phyloP scores from a whole-genome alignment of 2,113 vertebrate genomes.

The Octodon degus region DNA sequence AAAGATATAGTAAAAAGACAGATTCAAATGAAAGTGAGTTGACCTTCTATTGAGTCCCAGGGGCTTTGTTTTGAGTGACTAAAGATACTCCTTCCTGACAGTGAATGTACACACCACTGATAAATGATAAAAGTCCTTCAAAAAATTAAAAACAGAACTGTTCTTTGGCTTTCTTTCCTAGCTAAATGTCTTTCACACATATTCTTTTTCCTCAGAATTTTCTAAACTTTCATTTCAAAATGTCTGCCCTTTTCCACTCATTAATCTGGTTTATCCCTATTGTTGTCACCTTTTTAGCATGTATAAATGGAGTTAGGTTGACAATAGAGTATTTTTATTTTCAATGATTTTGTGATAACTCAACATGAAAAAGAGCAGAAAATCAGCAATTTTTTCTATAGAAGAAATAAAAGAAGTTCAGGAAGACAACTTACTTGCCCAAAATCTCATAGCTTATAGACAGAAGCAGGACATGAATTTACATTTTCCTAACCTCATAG shows the following conservation, averaged over 20 bases:
- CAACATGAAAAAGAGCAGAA: not conserved
- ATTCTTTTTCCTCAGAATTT: not conserved
- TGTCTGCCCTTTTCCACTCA: constrained; percentile 16
- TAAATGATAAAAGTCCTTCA: constrained; percentile 3
- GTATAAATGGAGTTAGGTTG: not conserved
- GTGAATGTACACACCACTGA: not conserved
- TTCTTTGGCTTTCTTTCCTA: constrained; percentile 12
- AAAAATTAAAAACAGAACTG: not conserved
- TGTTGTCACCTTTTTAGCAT: not conserved
- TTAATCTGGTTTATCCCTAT: not conserved
- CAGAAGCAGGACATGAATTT: not conserved
- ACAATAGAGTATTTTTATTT: constrained; percentile 4
- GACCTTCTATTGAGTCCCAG: not conserved
- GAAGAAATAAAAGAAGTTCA: not conserved
- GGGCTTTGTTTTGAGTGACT: not conserved
- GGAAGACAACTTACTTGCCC: not conserved
- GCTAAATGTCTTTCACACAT: not conserved
- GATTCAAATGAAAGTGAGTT: not conserved
- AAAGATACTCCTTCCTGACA: not conserved
- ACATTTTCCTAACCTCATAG: not conserved
- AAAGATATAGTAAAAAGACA: constrained; percentile 13
- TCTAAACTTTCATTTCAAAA: not conserved
- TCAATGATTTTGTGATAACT: not conserved
- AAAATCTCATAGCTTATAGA: not conserved
- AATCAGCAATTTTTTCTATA: not conserved